Conservation (phyloP, 2,797 vertebrate genomes). For the Sylvilagus floridanus region DNA sequence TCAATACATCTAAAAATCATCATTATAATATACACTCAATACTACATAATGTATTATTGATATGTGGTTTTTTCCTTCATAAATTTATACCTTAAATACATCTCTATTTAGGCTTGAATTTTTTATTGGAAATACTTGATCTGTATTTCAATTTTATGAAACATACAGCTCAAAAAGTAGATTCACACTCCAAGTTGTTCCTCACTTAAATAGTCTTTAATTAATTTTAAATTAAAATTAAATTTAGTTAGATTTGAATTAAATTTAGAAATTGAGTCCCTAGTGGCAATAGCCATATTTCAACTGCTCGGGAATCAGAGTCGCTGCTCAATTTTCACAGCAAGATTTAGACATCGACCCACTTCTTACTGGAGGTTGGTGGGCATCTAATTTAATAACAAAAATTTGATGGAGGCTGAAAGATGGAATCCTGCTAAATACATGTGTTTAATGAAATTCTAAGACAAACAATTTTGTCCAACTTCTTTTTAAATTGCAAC, state of each 20-base stretch:
- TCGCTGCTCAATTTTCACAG: too few relatives aligned
- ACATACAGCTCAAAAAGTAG: constrained; percentile 20
- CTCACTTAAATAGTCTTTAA: not conserved
- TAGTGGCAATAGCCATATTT: not conserved
- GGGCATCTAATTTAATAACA: not conserved
- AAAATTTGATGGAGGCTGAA: not conserved
- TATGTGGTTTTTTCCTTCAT: not conserved
- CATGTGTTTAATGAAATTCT: not conserved
- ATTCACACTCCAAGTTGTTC: constrained; percentile 1
- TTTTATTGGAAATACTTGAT: constrained; percentile 56
- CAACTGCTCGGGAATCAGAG: not conserved
- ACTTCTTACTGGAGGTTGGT: not conserved
- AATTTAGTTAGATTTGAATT: constrained; percentile 16
- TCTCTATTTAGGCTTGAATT: not conserved
- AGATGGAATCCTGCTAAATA: not conserved
- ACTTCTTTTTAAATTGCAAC: not conserved
- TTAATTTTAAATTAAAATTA: constrained; percentile 56
- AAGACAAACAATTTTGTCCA: not conserved
- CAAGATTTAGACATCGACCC: not conserved
- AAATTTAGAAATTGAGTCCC: constrained; percentile 29
- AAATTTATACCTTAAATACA: not conserved
- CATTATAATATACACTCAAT: not conserved
- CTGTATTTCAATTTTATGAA: constrained; percentile 47
- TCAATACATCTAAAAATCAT: not conserved
- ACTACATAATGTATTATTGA: constrained; percentile 17